Base-by-base conservation (phyloP, 2,113 vertebrate species). In the Monopterus albus region DNA sequence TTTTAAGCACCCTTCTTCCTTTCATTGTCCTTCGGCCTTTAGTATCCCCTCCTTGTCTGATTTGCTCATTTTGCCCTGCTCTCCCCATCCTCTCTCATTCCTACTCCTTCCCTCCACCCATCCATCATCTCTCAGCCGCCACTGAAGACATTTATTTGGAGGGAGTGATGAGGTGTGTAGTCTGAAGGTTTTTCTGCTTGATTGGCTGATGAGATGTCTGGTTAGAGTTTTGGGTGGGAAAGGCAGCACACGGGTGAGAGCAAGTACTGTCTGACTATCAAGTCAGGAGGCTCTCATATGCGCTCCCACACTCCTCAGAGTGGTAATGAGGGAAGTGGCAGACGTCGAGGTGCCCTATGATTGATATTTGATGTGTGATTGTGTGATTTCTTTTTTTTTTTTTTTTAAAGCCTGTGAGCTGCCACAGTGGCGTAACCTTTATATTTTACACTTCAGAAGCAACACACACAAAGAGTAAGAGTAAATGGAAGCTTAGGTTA, bases 131-230 rank as follows among this genome's bases (percentile, higher is more conserved):
- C 55, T n/a, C 33, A 0, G 2, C 56, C 10, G 9, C 56, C 1
- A 17, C 59, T 61, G 25, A 45, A 46, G 68, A 62, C 45, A 23
- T 79, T 63, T 49, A 61, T 72, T 73, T 36, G 3, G 9, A 21
- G 39, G 23, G 40, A 11, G 35, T 55, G 62, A 75, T 67, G 60
- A 77, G 72, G 57, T 75, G 58, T 50, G 40, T 38, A 61, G 42
- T 64, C 38, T 64, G 52, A 36, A 50, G 53, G 29, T 59, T 57
- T 67, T 42, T 64, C 66, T 72, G 65, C 69, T 55, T 79, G 81
- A 87, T 73, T 81, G 85, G 62, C 68, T 76, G 83, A 77, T 79
- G 38, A 81, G 71, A 56, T 49, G 71, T 70, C 73, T 79, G 71
- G 59, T 62, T 78, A 10, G 53, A 51, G 23, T 57, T 61, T 61